phyloP scores from a whole-genome alignment of 2,888 invertebrate genomes.

The Mimachlamys varia region DNA sequence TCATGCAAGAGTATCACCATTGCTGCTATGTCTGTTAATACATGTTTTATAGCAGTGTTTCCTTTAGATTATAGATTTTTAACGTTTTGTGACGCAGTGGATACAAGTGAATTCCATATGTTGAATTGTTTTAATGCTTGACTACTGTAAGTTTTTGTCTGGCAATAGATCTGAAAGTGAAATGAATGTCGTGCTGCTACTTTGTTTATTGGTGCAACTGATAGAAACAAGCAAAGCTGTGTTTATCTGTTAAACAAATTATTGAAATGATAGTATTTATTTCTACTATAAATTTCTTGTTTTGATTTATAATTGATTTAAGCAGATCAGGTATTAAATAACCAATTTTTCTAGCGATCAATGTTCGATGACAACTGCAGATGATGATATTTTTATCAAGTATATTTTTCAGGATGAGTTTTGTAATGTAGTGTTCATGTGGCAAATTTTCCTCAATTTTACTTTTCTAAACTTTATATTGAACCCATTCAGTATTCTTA shows the following conservation, averaged over 20 bases:
- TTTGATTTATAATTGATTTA: background rate
- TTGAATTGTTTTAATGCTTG: background rate
- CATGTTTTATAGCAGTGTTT: background rate
- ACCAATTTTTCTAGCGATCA: no score
- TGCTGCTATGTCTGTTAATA: background rate
- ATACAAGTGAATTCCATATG: background rate
- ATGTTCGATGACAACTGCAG: no score
- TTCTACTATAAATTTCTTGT: background rate
- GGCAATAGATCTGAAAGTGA: slow-evolving; percentile 10
- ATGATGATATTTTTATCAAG: no score
- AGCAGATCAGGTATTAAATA: background rate
- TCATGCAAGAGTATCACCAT: background rate
- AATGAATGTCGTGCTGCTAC: background rate
- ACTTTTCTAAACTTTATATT: background rate
- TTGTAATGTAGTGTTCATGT: background rate
- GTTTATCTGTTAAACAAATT: background rate
- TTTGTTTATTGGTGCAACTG: background rate
- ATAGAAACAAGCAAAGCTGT: background rate
- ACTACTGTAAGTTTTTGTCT: slow-evolving; percentile 23
- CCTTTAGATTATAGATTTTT: background rate
- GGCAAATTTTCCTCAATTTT: background rate
- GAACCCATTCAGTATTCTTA: no score
- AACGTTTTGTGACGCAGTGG: background rate
- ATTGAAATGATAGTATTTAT: background rate
- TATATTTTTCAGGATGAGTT: background rate